These are phyloP conservation scores for Heptranchias perlo DNA, from an alignment of 2,113 vertebrate species.

Conservation along the genomic window DNA sequence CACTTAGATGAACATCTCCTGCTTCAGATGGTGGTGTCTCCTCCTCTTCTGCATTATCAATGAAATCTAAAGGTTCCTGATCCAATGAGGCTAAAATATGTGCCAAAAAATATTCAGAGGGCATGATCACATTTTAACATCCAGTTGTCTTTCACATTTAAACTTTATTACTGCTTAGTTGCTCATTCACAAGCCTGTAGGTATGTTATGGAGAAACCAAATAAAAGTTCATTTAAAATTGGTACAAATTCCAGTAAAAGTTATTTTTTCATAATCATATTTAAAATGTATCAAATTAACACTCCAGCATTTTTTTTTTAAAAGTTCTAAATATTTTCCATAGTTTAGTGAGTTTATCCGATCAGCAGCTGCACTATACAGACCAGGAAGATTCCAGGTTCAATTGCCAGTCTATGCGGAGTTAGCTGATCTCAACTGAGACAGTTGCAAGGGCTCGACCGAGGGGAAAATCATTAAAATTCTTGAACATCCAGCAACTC, in stretches of 20 bases:
- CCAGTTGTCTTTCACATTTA: neutral
- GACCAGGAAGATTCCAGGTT: neutral
- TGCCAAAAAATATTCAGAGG: neutral
- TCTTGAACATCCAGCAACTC: neutral
- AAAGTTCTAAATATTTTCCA: neutral
- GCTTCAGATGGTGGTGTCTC: slow-evolving; percentile 75
- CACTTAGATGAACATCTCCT: slow-evolving; percentile 66
- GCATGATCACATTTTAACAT: neutral
- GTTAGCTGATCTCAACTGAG: neutral
- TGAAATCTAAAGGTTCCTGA: slow-evolving; percentile 88
- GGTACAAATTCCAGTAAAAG: neutral
- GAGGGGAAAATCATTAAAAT: neutral
- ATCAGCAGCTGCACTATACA: too few species aligned
- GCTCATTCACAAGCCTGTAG: neutral
- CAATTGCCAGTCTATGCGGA: neutral
- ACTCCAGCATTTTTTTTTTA: neutral
- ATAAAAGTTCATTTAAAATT: neutral
- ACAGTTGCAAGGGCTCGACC: neutral
- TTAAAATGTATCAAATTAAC: neutral
- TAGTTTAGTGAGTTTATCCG: neutral
- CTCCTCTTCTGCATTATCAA: slow-evolving; percentile 77
- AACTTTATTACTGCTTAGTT: neutral
- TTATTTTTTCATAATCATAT: neutral
- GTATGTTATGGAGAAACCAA: neutral
- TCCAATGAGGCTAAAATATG: slow-evolving; percentile 57